Evolutionary conservation across 1,140 invertebrate species (phyloP).

Genomic region (Metaphire vulgaris): DNA sequence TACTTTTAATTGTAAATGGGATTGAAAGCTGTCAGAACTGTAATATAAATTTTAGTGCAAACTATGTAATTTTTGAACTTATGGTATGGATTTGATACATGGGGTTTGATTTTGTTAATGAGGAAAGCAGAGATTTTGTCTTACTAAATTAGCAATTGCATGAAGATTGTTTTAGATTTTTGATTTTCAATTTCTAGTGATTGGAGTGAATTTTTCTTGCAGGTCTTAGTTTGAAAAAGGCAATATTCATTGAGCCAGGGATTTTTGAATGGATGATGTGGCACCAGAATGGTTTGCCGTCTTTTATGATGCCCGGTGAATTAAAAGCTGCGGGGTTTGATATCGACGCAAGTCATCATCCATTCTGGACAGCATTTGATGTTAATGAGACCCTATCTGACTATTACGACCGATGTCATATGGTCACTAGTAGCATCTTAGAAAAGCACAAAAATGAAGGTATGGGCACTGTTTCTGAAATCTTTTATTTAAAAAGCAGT

Average conservation of each 20-base stretch:
- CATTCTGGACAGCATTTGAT: not conserved
- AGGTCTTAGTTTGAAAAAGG: not conserved
- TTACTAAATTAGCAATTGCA: too few relatives aligned
- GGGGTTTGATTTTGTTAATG: too few relatives aligned
- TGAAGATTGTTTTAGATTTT: too few relatives aligned
- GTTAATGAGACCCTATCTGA: not conserved
- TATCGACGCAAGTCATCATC: not conserved
- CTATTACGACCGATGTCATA: not conserved
- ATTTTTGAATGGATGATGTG: conserved; percentile 83
- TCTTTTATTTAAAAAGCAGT: too few relatives aligned
- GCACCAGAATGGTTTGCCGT: conserved; percentile 71
- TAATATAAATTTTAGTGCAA: too few relatives aligned
- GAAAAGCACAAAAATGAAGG: not conserved
- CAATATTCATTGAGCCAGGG: conserved; percentile 75
- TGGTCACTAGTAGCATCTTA: not conserved
- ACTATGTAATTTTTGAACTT: too few relatives aligned
- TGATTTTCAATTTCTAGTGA: too few relatives aligned
- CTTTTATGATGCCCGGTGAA: conserved; percentile 70
- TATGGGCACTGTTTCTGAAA: too few relatives aligned
- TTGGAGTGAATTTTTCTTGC: not conserved
- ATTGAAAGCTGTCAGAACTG: too few relatives aligned
- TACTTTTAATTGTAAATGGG: too few relatives aligned
- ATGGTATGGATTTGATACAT: too few relatives aligned
- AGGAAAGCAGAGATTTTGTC: too few relatives aligned
- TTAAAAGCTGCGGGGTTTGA: conserved; percentile 63